phyloP scores from a whole-genome alignment of 2,888 invertebrate species.

The Drosophila putrida region DNA sequence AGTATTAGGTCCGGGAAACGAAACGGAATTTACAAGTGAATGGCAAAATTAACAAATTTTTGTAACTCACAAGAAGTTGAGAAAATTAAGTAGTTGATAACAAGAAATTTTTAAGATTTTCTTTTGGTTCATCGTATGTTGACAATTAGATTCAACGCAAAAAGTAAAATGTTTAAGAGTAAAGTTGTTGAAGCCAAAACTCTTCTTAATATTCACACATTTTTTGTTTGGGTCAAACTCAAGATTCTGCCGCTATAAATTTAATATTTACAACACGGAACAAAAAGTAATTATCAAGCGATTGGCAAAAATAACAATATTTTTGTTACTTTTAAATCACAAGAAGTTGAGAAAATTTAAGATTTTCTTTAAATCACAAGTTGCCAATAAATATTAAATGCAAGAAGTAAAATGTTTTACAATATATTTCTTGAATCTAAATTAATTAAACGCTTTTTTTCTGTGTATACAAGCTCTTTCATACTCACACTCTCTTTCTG shows the following conservation, averaged over 20 bases:
- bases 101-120: background rate
- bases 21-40: constrained; percentile 14
- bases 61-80: background rate
- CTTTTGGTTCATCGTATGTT: background rate
- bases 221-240: background rate
- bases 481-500: background rate
- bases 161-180: too few relatives aligned
- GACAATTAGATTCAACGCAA: background rate
- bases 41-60: constrained; percentile 22
- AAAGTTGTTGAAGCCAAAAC: background rate
- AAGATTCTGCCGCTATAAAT: too few relatives aligned
- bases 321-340: too few relatives aligned
- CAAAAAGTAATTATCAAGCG: constrained; percentile 15
- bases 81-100: constrained; percentile 14
- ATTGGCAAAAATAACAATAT: constrained; percentile 6
- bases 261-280: background rate
- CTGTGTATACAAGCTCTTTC: background rate
- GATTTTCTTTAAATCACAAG: too few relatives aligned
- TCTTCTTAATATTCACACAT: background rate
- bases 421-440: too few relatives aligned
- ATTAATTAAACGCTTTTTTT: background rate
- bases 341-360: too few relatives aligned
- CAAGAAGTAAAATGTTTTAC: too few relatives aligned
- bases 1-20: constrained; percentile 20
- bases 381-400: too few relatives aligned